Evolutionary conservation across 2,888 invertebrate species (phyloP).

Genomic region (Drosophila niveifrons): DNA sequence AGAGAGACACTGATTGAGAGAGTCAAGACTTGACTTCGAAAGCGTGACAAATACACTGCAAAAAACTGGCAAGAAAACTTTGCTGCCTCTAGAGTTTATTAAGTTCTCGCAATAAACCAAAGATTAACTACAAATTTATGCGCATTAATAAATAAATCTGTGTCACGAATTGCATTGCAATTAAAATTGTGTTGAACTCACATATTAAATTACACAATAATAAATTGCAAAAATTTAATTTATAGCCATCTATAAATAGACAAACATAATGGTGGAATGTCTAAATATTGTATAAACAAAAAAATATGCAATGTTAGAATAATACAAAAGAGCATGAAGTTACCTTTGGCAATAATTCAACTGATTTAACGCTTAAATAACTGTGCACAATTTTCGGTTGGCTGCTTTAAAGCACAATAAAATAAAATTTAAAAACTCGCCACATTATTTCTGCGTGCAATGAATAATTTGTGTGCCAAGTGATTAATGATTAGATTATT

Average conservation of each 20-base stretch:
- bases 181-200: not conserved
- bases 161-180: not conserved
- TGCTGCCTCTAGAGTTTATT: too few species aligned
- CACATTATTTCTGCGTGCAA: not conserved
- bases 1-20: conserved; percentile 17
- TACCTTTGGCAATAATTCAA: not conserved
- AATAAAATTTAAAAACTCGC: not conserved
- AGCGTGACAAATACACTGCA: conserved; percentile 36
- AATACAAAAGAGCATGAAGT: not conserved
- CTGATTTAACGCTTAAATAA: not conserved
- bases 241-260: not conserved
- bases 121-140: not conserved
- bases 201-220: not conserved
- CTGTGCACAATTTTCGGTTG: not conserved
- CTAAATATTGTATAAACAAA: not conserved
- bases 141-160: not conserved
- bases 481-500: too few species aligned
- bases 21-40: conserved; percentile 9
- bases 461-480: too few species aligned
- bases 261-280: not conserved
- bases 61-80: conserved; percentile 3
- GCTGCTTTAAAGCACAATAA: not conserved
- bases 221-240: not conserved
- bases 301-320: not conserved
- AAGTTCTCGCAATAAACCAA: not conserved